Evolutionary conservation across 1,140 invertebrate species (phyloP).

Genomic region (Papilio machaon): DNA sequence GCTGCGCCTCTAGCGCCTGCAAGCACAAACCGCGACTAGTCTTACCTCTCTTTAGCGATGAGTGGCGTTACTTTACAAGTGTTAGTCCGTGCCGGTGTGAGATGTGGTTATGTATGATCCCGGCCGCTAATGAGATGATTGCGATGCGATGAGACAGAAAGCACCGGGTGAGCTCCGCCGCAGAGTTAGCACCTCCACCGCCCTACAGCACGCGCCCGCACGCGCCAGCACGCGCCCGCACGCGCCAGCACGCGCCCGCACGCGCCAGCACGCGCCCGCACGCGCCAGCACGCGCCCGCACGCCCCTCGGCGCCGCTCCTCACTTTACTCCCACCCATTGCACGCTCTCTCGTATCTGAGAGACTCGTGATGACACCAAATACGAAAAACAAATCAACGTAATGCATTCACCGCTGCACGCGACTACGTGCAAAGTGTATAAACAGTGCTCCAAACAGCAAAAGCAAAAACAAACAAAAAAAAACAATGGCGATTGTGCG

Average conservation of each 20-base stretch:
- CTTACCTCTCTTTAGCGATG: conserved; percentile 46
- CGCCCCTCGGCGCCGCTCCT: not conserved
- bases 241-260: not conserved
- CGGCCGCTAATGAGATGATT: conserved; percentile 53
- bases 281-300: too few species aligned
- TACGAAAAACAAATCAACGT: conserved; percentile 39
- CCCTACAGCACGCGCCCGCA: not conserved
- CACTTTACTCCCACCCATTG: not conserved
- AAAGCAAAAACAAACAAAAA: conserved; percentile 42
- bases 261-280: too few species aligned
- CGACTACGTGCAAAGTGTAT: conserved; percentile 56
- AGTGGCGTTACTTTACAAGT: conserved; percentile 51
- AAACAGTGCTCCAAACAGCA: conserved; percentile 55
- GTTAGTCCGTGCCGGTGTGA: conserved; percentile 59
- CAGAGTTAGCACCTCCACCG: conserved; percentile 59
- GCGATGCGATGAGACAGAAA: conserved; percentile 56
- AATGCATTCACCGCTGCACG: conserved; percentile 42
- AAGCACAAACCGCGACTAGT: conserved; percentile 57
- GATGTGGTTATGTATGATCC: conserved; percentile 55
- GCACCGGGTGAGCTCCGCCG: conserved; percentile 47
- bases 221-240: not conserved
- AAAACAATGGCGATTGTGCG: not conserved
- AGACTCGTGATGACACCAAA: conserved; percentile 41
- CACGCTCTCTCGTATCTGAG: conserved; percentile 33
- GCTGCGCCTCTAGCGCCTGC: conserved; percentile 56